phyloP scores from a whole-genome alignment of 2,113 vertebrate species.

The Geococcyx californianus region DNA sequence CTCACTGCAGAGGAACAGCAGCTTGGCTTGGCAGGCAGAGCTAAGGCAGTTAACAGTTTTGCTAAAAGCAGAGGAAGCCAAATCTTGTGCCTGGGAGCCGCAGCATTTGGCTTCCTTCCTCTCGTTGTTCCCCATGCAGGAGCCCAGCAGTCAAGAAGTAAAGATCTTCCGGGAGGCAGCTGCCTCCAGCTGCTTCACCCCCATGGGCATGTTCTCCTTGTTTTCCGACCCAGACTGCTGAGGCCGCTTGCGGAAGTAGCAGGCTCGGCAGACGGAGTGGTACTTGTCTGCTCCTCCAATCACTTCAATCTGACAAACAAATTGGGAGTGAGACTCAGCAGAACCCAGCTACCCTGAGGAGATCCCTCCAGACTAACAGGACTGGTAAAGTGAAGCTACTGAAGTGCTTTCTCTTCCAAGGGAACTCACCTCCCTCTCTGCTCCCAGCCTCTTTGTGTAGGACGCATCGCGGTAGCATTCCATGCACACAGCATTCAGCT shows the following conservation, averaged over 20 bases:
- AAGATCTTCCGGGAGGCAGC: slow-evolving; percentile 76
- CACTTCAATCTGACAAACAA: slow-evolving; percentile 86
- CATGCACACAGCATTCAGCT: slow-evolving; percentile 95
- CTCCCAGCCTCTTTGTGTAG: slow-evolving; percentile 93
- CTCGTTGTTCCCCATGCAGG: not conserved
- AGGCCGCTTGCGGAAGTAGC: slow-evolving; percentile 78
- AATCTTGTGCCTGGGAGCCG: accelerated
- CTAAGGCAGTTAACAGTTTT: not conserved
- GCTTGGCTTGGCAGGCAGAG: not conserved
- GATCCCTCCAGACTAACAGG: not conserved
- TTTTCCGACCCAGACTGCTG: not conserved
- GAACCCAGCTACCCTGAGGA: not conserved
- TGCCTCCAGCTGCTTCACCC: slow-evolving; percentile 46
- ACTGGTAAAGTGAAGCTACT: not conserved
- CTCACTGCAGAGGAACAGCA: accelerated
- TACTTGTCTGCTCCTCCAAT: slow-evolving; percentile 96
- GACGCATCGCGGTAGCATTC: slow-evolving; percentile 92
- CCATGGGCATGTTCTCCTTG: slow-evolving; percentile 81
- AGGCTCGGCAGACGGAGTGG: slow-evolving; percentile 88
- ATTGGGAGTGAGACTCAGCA: not conserved
- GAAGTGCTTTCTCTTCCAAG: not conserved
- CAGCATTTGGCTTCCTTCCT: not conserved
- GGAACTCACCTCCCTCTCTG: slow-evolving; percentile 86
- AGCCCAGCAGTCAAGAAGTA: slow-evolving; percentile 57
- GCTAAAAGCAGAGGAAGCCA: not conserved